These are phyloP conservation scores for Panopea generosa DNA, from an alignment of 2,888 invertebrate genomes.

Conservation along the genomic window DNA sequence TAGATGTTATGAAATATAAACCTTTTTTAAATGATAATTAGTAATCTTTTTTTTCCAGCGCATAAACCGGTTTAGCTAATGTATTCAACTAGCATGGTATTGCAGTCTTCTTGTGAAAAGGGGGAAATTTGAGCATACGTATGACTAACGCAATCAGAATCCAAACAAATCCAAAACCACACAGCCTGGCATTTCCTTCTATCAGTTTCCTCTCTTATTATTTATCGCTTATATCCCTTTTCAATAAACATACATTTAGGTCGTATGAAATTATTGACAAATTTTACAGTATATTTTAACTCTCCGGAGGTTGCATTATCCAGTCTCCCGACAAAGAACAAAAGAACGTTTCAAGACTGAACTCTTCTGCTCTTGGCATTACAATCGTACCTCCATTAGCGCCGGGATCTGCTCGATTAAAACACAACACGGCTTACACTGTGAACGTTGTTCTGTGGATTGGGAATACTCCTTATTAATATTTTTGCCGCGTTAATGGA, in stretches of 20 bases:
- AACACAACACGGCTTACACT: slow-evolving; percentile 26
- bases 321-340: slow-evolving; percentile 10
- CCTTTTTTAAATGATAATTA: too few relatives aligned
- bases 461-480: slow-evolving; percentile 45
- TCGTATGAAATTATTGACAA: slow-evolving; percentile 5
- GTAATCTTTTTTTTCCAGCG: too few relatives aligned
- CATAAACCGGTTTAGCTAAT: too few relatives aligned
- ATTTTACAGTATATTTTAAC: background rate
- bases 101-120: too few relatives aligned
- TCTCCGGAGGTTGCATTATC: slow-evolving; percentile 32
- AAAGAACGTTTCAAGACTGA: slow-evolving; percentile 10
- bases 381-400: slow-evolving; percentile 55
- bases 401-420: slow-evolving; percentile 47
- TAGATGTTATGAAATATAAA: too few relatives aligned
- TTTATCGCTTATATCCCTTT: too few relatives aligned
- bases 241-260: background rate
- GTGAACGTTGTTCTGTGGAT: slow-evolving; percentile 55
- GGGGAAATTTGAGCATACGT: too few relatives aligned
- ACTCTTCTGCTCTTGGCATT: slow-evolving; percentile 18
- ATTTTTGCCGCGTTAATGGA: slow-evolving; percentile 29
- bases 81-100: too few relatives aligned
- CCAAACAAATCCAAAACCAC: too few relatives aligned
- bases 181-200: too few relatives aligned
- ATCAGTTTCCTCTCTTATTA: too few relatives aligned
- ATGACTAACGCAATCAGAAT: too few relatives aligned